Evolutionary conservation across 2,113 vertebrate species (phyloP), one percentile per base, ranked within the genome.

Genomic region (Calidris pygmaea): DNA sequence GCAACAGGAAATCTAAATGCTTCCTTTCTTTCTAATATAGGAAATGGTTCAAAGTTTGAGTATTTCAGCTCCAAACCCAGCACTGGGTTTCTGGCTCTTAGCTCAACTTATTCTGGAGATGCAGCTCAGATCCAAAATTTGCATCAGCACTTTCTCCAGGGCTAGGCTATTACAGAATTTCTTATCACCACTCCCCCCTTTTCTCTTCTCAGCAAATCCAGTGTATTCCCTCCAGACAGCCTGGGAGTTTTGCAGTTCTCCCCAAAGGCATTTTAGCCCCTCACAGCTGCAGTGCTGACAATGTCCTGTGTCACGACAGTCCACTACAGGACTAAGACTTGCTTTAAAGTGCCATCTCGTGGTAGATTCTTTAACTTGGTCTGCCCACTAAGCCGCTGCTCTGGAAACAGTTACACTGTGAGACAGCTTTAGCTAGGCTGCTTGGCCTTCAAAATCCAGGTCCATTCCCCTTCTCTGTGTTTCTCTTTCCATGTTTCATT

Each of bases 271-370:
- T 83, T 77, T 80, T 55, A 77, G 67, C 59, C 55, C 37, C 53
- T 45, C n/a, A 30, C 17, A 47, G 37, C 41, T 47, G 78, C 50
- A 47, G 32, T 8, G 45, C 22, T 77, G 71, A 30, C 35, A 29
- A 43, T 4, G 75, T 35, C 35, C 41, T 34, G 56, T 22, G 67
- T 18, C 68, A 52, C 47, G 29, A 21, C 3, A 19, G 20, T 1
- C 23, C 59, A 11, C 53, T 13, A 3, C 5, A 50, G 59, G 55
- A 66, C 14, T 35, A 59, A 80, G 71, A 27, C 41, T 92, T 85
- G 87, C 59, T 91, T 93, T 86, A 8, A 96, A 94, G 95, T 96
- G 96, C 95, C 96, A 96, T 32, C 93, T 96, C 37, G 92, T 93
- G 96, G 96, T 47, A 88, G 59, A 2, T 22, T 80, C 67, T 77